Evolutionary conservation across 2,797 vertebrate genomes (phyloP).

Genomic region (Sciurus carolinensis): DNA sequence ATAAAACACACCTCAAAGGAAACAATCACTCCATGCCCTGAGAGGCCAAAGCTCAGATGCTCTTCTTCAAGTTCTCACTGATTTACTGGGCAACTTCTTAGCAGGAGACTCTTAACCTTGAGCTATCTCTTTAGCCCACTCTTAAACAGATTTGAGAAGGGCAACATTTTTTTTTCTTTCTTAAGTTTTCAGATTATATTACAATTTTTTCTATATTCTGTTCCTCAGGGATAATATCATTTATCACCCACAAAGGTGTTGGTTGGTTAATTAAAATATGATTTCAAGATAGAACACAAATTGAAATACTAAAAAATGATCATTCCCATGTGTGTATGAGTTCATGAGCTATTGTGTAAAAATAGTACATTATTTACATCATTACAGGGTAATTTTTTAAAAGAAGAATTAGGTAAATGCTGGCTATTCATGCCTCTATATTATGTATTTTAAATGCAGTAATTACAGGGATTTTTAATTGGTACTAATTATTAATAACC

Average conservation of each 20-base stretch:
- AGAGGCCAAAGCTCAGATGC: constrained; percentile 27
- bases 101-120: constrained; percentile 67
- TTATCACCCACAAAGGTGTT: constrained; percentile 62
- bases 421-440: background rate
- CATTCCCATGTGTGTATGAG: constrained; percentile 1
- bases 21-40: constrained; percentile 27
- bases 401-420: constrained; percentile 53
- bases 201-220: background rate
- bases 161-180: background rate
- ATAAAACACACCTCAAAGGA: constrained; percentile 49
- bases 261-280: constrained; percentile 78
- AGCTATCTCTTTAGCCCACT: constrained; percentile 63
- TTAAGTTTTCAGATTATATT: constrained; percentile 42
- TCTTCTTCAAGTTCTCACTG: constrained; percentile 19
- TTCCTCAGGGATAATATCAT: constrained; percentile 60
- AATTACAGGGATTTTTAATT: constrained; percentile 46
- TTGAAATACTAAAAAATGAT: constrained; percentile 61
- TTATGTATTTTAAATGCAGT: constrained; percentile 2
- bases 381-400: background rate
- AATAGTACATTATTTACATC: background rate
- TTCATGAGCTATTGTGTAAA: constrained; percentile 55
- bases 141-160: constrained; percentile 55
- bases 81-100: constrained; percentile 59
- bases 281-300: constrained; percentile 63
- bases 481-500: constrained; percentile 33